Evolutionary conservation across 2,888 invertebrate genomes (phyloP).

Genomic region (Clusia tigrina): DNA sequence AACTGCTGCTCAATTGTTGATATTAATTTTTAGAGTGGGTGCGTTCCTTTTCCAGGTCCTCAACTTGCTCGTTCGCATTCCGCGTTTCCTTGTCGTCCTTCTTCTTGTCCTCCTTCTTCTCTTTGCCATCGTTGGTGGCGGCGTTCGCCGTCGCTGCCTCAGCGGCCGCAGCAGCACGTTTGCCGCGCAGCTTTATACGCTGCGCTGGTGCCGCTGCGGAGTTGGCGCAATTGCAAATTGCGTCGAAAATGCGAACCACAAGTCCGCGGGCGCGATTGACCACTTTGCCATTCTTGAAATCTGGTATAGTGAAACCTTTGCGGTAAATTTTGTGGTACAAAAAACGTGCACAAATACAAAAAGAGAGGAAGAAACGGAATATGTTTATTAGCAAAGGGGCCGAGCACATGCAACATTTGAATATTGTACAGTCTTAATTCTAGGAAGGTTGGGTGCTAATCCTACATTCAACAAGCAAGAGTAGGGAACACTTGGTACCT

Average conservation of each 20-base stretch:
- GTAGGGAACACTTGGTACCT: too few relatives aligned
- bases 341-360: neutral
- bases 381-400: neutral
- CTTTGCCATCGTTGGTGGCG: constrained; percentile 27
- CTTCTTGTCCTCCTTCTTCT: constrained; percentile 42
- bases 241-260: constrained; percentile 71
- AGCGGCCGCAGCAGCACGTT: constrained; percentile 44
- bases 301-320: constrained; percentile 62
- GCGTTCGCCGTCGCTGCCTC: constrained; percentile 37
- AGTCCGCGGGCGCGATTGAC: constrained; percentile 70
- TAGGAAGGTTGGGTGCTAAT: too few relatives aligned
- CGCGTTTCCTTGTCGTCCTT: constrained; percentile 39
- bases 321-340: constrained; percentile 39
- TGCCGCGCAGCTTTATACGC: constrained; percentile 58
- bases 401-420: too few relatives aligned
- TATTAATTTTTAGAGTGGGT: too few relatives aligned
- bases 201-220: constrained; percentile 68
- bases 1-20: neutral
- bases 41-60: neutral
- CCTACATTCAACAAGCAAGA: too few relatives aligned
- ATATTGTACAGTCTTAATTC: too few relatives aligned
- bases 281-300: constrained; percentile 68
- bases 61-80: constrained; percentile 40
- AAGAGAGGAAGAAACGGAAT: neutral
- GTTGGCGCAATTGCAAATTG: constrained; percentile 72